A percentile compares a stretch with the other conserved stretches of the same genome.
Evolutionary conservation across 2,113 vertebrate genomes (phyloP).

Genomic region (Catharus minimus): DNA sequence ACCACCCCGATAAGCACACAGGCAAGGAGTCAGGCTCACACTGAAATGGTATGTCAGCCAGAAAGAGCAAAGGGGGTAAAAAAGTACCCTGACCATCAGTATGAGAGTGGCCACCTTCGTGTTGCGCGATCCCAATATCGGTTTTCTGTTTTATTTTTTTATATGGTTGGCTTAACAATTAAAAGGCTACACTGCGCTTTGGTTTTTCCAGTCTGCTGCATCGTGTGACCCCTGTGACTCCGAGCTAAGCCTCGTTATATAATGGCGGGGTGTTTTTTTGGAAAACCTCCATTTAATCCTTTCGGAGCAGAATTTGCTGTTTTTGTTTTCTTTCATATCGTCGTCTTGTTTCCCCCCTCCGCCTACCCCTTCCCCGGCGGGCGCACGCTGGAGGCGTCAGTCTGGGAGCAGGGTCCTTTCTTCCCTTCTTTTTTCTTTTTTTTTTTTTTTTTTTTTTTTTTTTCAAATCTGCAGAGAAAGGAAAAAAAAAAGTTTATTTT

Average conservation of each 20-base stretch:
- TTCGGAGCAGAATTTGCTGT: conserved; percentile 46
- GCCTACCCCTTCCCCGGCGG: not conserved
- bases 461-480: not conserved
- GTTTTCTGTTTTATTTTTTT: conserved; percentile 11
- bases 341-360: not conserved
- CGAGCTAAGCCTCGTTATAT: conserved; percentile 16
- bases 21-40: not conserved
- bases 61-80: not conserved
- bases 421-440: not conserved
- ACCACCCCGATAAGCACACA: not conserved
- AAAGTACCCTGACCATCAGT: not conserved
- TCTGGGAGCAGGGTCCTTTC: conserved; percentile 40
- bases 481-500: conserved; percentile 53
- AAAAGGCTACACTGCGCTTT: not conserved
- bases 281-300: conserved; percentile 70
- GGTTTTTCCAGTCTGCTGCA: conserved; percentile 53
- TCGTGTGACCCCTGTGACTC: conserved; percentile 14
- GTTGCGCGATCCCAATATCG: not conserved
- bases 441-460: not conserved
- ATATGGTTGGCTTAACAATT: conserved; percentile 28
- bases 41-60: not conserved
- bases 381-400: not conserved
- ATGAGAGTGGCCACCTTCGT: not conserved
- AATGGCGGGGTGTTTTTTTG: conserved; percentile 26
- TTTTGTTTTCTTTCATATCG: conserved; percentile 53